Base-by-base conservation (phyloP, 2,888 invertebrate genomes). In the Homarus gammarus region DNA sequence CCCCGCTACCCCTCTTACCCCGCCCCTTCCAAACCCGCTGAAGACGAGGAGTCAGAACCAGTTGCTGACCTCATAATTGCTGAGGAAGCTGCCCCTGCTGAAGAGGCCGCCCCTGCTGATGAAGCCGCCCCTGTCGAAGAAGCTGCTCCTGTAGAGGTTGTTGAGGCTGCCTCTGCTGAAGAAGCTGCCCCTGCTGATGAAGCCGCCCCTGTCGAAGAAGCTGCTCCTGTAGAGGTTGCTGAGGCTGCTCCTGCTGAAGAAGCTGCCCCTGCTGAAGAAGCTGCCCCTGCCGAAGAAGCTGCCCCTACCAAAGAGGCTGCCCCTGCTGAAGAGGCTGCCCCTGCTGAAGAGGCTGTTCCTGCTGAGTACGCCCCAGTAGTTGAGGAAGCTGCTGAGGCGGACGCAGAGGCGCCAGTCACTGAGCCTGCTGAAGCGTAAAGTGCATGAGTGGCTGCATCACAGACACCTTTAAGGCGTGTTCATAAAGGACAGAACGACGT, bases 1-100 rank as follows among this genome's bases (percentile, higher is more conserved):
- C 78, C 70, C 0, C n/a, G 44, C 18, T 51, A 78, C 79, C n/a
- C n/a, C n/a, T n/a, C n/a, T n/a, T n/a, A n/a, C n/a, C 79, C 86
- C 6, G 68, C 40, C 40, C 84, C 84, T 10, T 8, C n/a, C n/a
- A 33, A 61, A 8, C 31, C 40, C 44, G 12, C 61, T 36, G 31
- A 40, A 22, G 44, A 44, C 18, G 81, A 22, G 1, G 78, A 64
- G 1, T 27, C 78, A 2, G 61, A 61, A 31, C 36, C 31, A 12
- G 22, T n/a, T 15, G 27, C 77, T 40, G 31, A 10, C 0, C 68
- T 70, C 12, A 73, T 73, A 40, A 61, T 56, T 3, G 31, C 70
- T 27, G 79, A 78, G 27, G 33, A 2, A 1, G 70, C 31, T 2
- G 40, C 44, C 10, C n/a, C n/a, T n/a, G 44, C 18, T 68, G 56